Conservation (phyloP, 1,140 invertebrate species). For the Chironomus tepperi region DNA sequence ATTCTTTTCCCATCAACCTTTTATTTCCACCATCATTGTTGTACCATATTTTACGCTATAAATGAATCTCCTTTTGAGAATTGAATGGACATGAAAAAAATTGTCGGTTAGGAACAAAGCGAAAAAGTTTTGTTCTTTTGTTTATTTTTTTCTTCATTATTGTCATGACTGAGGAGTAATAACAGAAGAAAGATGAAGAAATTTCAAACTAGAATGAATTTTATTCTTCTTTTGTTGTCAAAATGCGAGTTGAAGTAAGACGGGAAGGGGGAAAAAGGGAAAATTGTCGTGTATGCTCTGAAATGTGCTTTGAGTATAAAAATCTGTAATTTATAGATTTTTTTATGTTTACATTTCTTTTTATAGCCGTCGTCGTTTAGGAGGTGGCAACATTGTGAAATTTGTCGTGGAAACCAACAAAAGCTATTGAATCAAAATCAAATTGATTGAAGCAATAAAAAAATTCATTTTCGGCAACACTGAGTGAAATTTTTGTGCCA, state of each 20-base stretch:
- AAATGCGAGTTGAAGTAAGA: neutral
- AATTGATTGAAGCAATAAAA: neutral
- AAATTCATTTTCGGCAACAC: neutral
- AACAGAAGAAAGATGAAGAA: neutral
- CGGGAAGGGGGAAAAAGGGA: neutral
- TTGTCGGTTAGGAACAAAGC: neutral
- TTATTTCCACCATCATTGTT: neutral
- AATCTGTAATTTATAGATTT: constrained; percentile 15
- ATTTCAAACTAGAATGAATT: neutral
- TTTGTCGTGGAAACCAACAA: too few species aligned
- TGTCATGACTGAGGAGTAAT: neutral
- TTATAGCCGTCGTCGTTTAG: too few species aligned
- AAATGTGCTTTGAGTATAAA: neutral
- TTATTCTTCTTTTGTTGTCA: neutral
- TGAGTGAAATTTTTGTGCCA: neutral
- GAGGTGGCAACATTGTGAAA: too few species aligned
- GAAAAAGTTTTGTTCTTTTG: neutral
- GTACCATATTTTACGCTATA: neutral
- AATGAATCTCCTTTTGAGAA: neutral
- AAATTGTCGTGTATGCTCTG: neutral
- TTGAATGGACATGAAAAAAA: constrained; percentile 1
- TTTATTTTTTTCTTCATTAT: neutral
- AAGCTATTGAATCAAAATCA: neutral
- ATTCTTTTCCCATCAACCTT: too few species aligned
- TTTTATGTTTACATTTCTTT: neutral